A percentile compares a stretch with the other conserved stretches of the same genome.
Conservation (phyloP, 2,797 vertebrate species). For the Orientallactaga sibirica region DNA sequence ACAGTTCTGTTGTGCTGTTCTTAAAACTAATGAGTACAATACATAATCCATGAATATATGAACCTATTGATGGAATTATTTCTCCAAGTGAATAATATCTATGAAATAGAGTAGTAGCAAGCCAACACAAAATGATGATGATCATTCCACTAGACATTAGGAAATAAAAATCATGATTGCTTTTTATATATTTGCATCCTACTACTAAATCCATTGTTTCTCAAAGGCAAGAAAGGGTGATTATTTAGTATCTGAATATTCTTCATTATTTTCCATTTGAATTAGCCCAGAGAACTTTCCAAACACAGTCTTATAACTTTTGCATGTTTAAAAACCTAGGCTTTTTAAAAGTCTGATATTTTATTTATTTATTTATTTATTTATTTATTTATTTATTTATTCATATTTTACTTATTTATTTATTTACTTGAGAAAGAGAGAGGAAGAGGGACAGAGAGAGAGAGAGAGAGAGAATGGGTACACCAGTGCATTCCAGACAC, state of each 20-base stretch:
- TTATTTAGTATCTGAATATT: conserved; percentile 86
- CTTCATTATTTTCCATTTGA: conserved; percentile 81
- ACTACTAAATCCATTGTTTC: conserved; percentile 87
- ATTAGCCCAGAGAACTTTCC: conserved; percentile 85
- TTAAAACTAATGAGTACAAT: conserved; percentile 78
- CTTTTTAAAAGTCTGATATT: conserved; percentile 46
- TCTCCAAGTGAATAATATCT: conserved; percentile 71
- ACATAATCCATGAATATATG: conserved; percentile 84
- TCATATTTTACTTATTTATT: no score
- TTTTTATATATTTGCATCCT: conserved; percentile 83
- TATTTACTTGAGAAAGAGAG: no score
- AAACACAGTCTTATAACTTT: conserved; percentile 80
- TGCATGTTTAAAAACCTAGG: background rate
- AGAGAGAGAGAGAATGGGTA: no score
- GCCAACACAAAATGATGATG: conserved; percentile 16
- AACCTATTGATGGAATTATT: conserved; percentile 84
- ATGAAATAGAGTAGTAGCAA: conserved; percentile 58
- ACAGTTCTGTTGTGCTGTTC: conserved; percentile 78
- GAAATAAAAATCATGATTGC: conserved; percentile 81
- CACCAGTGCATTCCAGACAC: no score
- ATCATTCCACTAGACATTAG: conserved; percentile 69
- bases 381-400: no score
- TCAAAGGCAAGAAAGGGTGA: conserved; percentile 87
- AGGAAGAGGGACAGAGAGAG: no score
- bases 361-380: conserved; percentile 3